phyloP scores from a whole-genome alignment of 2,888 invertebrate genomes.

The Dexiosoma caninum region DNA sequence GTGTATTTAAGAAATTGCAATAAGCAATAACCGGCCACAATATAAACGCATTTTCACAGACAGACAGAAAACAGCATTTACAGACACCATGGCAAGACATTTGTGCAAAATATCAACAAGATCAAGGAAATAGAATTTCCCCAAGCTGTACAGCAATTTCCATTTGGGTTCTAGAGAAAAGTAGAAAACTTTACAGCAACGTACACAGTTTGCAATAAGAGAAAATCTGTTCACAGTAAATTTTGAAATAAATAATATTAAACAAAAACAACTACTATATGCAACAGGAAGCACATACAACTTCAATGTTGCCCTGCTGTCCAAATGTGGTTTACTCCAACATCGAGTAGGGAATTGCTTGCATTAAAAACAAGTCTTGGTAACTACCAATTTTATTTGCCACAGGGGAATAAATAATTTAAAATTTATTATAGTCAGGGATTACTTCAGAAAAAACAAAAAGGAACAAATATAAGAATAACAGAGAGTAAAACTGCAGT shows the following conservation, averaged over 20 bases:
- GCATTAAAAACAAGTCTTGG: not conserved
- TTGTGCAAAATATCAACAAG: constrained; percentile 30
- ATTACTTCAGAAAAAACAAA: too few species aligned
- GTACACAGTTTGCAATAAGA: constrained; percentile 2
- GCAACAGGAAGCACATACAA: not conserved
- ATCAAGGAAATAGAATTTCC: constrained; percentile 56
- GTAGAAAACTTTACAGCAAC: not conserved
- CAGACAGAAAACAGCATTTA: not conserved
- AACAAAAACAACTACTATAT: not conserved
- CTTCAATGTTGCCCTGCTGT: not conserved
- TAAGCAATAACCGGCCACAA: constrained; percentile 4
- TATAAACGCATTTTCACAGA: constrained; percentile 2
- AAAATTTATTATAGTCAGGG: not conserved
- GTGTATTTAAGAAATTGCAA: not conserved
- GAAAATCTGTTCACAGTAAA: constrained; percentile 7
- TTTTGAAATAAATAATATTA: constrained; percentile 20
- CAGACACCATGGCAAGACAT: not conserved
- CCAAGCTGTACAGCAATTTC: constrained; percentile 67
- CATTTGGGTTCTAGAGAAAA: constrained; percentile 63
- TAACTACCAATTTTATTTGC: constrained; percentile 17
- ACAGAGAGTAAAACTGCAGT: too few species aligned
- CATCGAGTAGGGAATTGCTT: too few species aligned
- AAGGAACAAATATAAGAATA: too few species aligned
- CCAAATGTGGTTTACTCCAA: too few species aligned
- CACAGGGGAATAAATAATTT: constrained; percentile 1